phyloP scores from a whole-genome alignment of 2,888 invertebrate genomes.

The Volucella inanis region DNA sequence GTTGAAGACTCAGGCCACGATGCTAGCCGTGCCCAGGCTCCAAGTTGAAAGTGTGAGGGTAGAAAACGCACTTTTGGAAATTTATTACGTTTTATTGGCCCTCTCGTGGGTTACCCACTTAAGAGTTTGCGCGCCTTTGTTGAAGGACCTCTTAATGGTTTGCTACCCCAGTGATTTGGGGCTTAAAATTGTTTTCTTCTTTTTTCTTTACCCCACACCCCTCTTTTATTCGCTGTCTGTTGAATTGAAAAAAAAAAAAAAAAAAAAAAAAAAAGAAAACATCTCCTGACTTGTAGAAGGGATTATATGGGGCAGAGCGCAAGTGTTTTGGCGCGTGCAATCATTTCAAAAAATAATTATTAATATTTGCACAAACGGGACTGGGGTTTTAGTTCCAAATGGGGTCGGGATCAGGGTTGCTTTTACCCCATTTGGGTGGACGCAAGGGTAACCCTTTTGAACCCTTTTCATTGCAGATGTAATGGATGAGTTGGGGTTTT shows the following conservation, averaged over 20 bases:
- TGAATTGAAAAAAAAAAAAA: too few species aligned
- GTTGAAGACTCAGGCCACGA: neutral
- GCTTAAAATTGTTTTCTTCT: slow-evolving; percentile 32
- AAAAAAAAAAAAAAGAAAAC: too few species aligned
- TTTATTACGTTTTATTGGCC: slow-evolving; percentile 68
- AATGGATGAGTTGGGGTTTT: neutral
- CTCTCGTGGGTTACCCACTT: slow-evolving; percentile 61
- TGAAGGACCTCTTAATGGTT: slow-evolving; percentile 60
- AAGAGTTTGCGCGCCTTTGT: slow-evolving; percentile 59
- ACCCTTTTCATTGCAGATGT: slow-evolving; percentile 59
- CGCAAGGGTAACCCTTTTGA: slow-evolving; percentile 45
- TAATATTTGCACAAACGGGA: slow-evolving; percentile 64
- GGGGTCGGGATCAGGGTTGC: neutral
- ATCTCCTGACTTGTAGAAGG: slow-evolving; percentile 20
- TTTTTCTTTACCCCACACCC: neutral
- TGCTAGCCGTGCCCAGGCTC: neutral
- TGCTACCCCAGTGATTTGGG: slow-evolving; percentile 49
- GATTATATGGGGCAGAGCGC: slow-evolving; percentile 45
- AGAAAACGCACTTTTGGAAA: slow-evolving; percentile 50
- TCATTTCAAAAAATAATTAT: slow-evolving; percentile 72
- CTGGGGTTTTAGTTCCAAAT: neutral
- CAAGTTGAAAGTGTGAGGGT: too few species aligned
- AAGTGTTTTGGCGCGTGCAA: slow-evolving; percentile 67
- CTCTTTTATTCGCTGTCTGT: slow-evolving; percentile 4
- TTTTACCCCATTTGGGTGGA: too few species aligned